A percentile compares a stretch with the other conserved stretches of the same genome.
phyloP scores from a whole-genome alignment of 2,797 vertebrate genomes.

The Aeoliscus strigatus region DNA sequence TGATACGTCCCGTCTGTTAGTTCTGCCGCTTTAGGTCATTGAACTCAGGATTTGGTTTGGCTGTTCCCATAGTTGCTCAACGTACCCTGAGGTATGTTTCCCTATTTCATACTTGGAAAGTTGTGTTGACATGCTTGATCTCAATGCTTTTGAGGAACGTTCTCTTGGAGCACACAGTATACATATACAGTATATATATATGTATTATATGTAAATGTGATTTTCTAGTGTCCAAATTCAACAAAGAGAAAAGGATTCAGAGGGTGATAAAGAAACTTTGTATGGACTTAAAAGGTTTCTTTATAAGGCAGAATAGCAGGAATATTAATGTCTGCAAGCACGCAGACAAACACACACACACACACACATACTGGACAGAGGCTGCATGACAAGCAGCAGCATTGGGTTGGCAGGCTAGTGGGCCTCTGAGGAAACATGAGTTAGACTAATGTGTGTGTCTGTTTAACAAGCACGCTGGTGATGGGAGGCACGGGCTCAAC shows the following conservation, averaged over 20 bases:
- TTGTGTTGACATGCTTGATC: constrained; percentile 16
- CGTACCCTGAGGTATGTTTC: constrained; percentile 5
- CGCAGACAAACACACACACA: no score
- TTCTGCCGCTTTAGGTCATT: constrained; percentile 14
- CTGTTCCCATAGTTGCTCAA: not conserved
- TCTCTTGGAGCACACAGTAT: no score
- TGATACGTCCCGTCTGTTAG: constrained; percentile 6
- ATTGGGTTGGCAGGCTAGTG: constrained; percentile 53
- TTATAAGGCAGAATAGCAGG: no score
- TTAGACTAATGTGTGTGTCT: constrained; percentile 67
- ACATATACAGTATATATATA: no score
- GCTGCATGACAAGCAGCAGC: constrained; percentile 62
- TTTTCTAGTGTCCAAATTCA: no score
- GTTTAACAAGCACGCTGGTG: constrained; percentile 69
- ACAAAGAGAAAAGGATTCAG: no score
- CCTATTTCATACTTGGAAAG: constrained; percentile 7
- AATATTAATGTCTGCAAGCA: no score
- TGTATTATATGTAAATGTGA: no score
- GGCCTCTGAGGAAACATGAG: constrained; percentile 66
- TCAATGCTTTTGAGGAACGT: constrained; percentile 12
- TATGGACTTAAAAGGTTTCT: no score
- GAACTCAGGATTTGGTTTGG: constrained; percentile 23
- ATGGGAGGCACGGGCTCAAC: constrained; percentile 45
- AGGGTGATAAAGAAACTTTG: no score
- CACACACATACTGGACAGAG: constrained; percentile 21